A percentile compares a stretch with the other conserved stretches of the same genome.
These are phyloP conservation scores for Aphelinus certus DNA, from an alignment of 1,140 invertebrate species.

Conservation along the genomic window DNA sequence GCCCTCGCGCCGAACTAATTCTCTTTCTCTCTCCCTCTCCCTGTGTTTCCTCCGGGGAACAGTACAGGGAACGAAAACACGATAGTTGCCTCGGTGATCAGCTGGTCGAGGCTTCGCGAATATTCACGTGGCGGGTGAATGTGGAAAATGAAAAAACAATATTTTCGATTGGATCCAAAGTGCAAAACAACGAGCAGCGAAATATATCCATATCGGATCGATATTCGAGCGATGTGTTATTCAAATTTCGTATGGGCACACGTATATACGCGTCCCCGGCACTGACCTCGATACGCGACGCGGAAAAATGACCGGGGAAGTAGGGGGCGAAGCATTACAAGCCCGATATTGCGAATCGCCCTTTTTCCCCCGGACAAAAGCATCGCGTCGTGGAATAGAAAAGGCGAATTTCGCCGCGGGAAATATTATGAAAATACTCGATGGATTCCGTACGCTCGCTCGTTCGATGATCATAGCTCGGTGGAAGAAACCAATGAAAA, in stretches of 20 bases:
- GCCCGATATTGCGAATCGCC: not conserved
- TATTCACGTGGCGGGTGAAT: too few species aligned
- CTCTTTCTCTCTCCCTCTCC: not conserved
- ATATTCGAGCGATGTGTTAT: too few species aligned
- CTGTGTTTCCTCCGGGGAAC: not conserved
- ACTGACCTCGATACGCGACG: not conserved
- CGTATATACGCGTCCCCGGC: not conserved
- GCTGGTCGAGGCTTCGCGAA: too few species aligned
- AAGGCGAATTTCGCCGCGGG: not conserved
- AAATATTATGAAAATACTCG: constrained; percentile 1
- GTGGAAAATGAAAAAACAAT: too few species aligned
- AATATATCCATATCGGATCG: too few species aligned
- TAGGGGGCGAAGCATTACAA: not conserved
- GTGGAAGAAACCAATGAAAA: too few species aligned
- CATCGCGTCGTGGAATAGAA: not conserved
- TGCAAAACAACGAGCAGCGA: too few species aligned
- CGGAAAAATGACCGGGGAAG: not conserved
- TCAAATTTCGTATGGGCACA: not conserved
- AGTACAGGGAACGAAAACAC: not conserved
- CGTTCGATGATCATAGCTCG: too few species aligned
- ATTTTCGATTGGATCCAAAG: too few species aligned
- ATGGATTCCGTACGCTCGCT: not conserved
- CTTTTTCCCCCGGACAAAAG: too few species aligned
- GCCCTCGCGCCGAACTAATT: not conserved
- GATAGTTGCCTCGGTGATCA: too few species aligned